Base-by-base conservation (phyloP, 2,888 invertebrate genomes). In the Meloe dianella region DNA sequence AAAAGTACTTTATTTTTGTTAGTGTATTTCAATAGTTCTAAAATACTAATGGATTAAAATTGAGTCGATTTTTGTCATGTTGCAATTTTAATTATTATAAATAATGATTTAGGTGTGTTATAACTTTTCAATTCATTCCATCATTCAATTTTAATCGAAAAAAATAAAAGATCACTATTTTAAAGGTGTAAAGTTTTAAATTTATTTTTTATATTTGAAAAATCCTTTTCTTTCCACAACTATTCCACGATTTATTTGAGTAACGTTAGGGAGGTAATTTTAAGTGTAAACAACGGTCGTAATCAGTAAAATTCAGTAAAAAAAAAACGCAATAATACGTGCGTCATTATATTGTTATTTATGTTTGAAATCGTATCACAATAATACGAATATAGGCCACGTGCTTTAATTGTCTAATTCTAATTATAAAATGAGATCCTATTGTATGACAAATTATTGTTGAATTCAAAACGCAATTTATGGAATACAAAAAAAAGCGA, bases 1-100 rank as follows among this genome's bases (percentile, higher is more conserved):
- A 38, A 30, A 24, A 60, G 57, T 51, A 51, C 51, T 54, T 54
- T 47, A 47, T 47, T 47, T 54, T 54, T 5, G 24, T 54, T 54
- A 54, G 54, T 7, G 24, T 54, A 54, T 54, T 24, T 10, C 24
- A n/a, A 27, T 27, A 54, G 27, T 24, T 24, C 24, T 27, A 27
- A 4, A n/a, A n/a, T n/a, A n/a, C n/a, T 54, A 27, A 54, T 54
- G 24, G n/a, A 24, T 54, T 24, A n/a, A 27, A 27, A 54, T 54
- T 54, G 24, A 54, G 12, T 41, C 14, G 3, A 20, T 7, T 24
- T 9, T 47, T 17, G 41, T n/a, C n/a, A 22, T 24, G 0, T 14
- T 54, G 27, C n/a, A 14, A 1, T 20, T 22, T 51, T 14, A 54
- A 54, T 47, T 54, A 54, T 41, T 41, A n/a, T 17, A 3, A n/a